phyloP scores from a whole-genome alignment of 2,888 invertebrate genomes.

The Galerucella calmariensis region DNA sequence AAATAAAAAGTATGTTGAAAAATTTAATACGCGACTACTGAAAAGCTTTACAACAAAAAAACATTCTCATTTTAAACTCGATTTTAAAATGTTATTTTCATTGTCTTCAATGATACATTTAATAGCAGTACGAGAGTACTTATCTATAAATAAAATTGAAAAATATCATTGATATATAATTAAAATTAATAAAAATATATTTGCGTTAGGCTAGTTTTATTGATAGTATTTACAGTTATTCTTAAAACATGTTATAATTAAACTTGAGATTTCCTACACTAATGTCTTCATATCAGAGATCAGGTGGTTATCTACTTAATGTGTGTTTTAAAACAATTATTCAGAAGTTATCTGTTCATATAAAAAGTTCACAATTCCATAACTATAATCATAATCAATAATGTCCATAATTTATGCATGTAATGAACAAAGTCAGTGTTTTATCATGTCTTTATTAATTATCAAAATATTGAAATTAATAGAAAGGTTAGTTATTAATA shows the following conservation, averaged over 20 bases:
- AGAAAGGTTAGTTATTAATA: not conserved
- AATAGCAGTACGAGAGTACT: not conserved
- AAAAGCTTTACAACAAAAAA: too few relatives aligned
- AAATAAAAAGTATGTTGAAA: too few relatives aligned
- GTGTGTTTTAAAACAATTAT: not conserved
- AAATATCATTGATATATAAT: not conserved
- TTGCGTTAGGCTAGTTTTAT: not conserved
- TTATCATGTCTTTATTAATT: not conserved
- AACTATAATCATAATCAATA: not conserved
- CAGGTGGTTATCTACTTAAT: constrained; percentile 10
- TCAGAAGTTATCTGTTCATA: not conserved
- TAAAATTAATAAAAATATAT: not conserved
- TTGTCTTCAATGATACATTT: not conserved
- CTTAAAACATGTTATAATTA: not conserved
- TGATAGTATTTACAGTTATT: constrained; percentile 10
- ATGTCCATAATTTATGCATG: not conserved
- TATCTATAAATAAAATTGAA: not conserved
- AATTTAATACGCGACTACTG: too few relatives aligned
- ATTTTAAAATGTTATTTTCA: too few relatives aligned
- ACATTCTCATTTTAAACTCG: too few relatives aligned
- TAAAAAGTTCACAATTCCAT: not conserved
- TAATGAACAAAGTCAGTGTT: not conserved
- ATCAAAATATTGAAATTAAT: not conserved
- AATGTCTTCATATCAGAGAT: not conserved
- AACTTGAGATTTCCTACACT: constrained; percentile 4